Percentiles rank a stretch among this genome's conserved stretches.
Evolutionary conservation across 92 coral and sea anemone species (phyloP).

Genomic region (Epizoanthus rinbou): DNA sequence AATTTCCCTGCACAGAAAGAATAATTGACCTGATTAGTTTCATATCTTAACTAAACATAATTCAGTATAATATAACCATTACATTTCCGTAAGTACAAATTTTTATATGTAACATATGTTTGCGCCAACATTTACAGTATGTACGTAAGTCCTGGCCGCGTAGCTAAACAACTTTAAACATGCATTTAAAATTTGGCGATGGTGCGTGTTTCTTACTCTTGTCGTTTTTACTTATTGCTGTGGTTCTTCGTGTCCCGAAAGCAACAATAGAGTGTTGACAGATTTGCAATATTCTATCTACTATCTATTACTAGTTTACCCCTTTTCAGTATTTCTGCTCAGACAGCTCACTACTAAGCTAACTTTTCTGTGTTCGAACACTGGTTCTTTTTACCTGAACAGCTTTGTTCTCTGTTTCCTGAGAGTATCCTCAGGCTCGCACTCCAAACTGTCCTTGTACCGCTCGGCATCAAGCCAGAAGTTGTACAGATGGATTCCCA

Average conservation of each 20-base stretch:
- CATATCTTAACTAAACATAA: too few species aligned
- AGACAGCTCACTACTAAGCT: not conserved
- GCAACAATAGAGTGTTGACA: not conserved
- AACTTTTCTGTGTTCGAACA: not conserved
- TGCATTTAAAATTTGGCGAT: not conserved
- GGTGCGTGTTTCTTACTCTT: too few species aligned
- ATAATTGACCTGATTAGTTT: not conserved
- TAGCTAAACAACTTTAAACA: not conserved
- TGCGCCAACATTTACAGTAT: too few species aligned
- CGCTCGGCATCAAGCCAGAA: slow-evolving; percentile 97
- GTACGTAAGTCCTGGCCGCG: too few species aligned
- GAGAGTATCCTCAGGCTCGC: slow-evolving; percentile 83
- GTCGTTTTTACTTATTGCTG: too few species aligned
- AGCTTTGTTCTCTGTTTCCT: slow-evolving; percentile 75
- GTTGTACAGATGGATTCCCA: slow-evolving; percentile 82
- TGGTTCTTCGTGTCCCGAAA: too few species aligned
- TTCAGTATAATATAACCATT: too few species aligned
- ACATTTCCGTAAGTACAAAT: too few species aligned
- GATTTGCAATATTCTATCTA: too few species aligned
- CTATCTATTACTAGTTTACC: too few species aligned
- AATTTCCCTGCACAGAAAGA: slow-evolving; percentile 70
- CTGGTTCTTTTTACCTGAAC: slow-evolving; percentile 64
- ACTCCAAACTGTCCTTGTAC: slow-evolving; percentile 83
- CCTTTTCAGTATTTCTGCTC: too few species aligned
- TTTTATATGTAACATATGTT: too few species aligned